A percentile compares a stretch with the other conserved stretches of the same genome.
phyloP scores from a whole-genome alignment of 2,888 invertebrate species.

The Epinotia ramella region DNA sequence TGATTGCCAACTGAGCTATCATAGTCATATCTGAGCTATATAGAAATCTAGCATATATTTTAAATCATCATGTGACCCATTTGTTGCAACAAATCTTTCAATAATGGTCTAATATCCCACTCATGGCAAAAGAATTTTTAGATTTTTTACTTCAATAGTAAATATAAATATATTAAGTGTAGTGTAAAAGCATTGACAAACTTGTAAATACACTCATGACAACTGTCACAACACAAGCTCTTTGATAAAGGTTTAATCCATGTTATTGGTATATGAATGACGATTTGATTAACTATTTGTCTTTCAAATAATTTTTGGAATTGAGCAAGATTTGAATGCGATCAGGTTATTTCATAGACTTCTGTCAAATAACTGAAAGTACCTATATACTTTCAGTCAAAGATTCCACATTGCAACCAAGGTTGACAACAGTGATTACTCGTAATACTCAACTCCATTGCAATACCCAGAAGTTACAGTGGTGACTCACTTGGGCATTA shows the following conservation, averaged over 20 bases:
- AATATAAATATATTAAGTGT: too few relatives aligned
- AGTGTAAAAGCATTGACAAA: background rate
- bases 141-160: too few relatives aligned
- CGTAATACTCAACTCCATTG: background rate
- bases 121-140: too few relatives aligned
- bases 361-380: background rate
- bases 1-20: too few relatives aligned
- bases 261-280: background rate
- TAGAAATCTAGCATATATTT: too few relatives aligned
- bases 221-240: background rate
- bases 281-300: background rate
- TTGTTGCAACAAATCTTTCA: too few relatives aligned
- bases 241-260: too few relatives aligned
- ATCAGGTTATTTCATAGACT: background rate
- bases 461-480: background rate
- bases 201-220: background rate
- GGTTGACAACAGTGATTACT: background rate
- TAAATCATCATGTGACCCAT: too few relatives aligned
- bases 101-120: too few relatives aligned
- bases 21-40: too few relatives aligned
- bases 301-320: background rate
- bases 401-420: background rate
- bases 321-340: background rate
- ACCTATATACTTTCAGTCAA: background rate
- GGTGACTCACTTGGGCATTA: constrained; percentile 2